These are phyloP conservation scores for Diabrotica balteata DNA, from an alignment of 2,888 invertebrate genomes.

Conservation along the genomic window DNA sequence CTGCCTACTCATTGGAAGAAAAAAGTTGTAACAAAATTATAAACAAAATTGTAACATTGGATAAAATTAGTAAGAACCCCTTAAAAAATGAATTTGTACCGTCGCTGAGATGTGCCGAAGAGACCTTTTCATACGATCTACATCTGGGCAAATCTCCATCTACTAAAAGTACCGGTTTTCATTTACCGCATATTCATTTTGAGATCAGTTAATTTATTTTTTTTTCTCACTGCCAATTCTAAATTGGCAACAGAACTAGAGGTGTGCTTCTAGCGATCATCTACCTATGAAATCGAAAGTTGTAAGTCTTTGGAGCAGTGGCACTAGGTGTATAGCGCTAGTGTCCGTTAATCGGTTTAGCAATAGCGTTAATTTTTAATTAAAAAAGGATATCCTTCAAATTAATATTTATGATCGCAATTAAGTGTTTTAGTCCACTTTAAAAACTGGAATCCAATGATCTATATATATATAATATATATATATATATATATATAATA, in stretches of 20 bases:
- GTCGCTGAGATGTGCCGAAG: too few species aligned
- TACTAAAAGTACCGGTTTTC: slow-evolving; percentile 3
- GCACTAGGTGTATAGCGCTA: background rate
- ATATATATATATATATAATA: too few species aligned
- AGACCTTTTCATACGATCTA: background rate
- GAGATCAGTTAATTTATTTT: background rate
- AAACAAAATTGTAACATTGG: too few species aligned
- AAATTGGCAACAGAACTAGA: slow-evolving; percentile 13
- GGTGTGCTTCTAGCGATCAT: slow-evolving; percentile 38
- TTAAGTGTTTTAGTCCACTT: too few species aligned
- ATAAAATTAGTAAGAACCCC: background rate
- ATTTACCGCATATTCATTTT: background rate
- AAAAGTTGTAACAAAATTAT: too few species aligned
- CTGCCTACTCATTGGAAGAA: too few species aligned
- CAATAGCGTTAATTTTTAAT: too few species aligned
- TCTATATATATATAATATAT: too few species aligned
- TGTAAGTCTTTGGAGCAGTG: slow-evolving; percentile 1
- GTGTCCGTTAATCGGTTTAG: too few species aligned
- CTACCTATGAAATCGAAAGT: slow-evolving; percentile 48
- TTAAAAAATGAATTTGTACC: background rate
- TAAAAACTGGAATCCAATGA: too few species aligned
- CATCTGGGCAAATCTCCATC: background rate
- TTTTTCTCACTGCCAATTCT: background rate
- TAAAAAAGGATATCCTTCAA: too few species aligned
- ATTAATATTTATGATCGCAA: too few species aligned